Conservation (phyloP, 2,888 invertebrate species). For the Gastrophysa polygoni region DNA sequence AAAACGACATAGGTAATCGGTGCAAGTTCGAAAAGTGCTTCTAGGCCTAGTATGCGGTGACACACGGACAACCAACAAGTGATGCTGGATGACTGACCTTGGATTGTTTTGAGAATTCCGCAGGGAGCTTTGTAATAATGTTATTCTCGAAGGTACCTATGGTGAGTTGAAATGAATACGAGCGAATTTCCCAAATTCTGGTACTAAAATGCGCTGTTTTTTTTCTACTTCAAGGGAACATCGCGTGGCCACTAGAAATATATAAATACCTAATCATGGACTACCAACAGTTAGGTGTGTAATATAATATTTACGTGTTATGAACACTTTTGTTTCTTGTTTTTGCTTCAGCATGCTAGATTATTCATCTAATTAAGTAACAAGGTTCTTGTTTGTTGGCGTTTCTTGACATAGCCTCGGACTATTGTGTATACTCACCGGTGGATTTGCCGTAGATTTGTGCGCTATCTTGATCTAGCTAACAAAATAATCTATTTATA, state of each 20-base stretch:
- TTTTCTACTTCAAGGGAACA: constrained; percentile 30
- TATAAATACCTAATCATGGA: constrained; percentile 51
- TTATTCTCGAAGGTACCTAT: constrained; percentile 34
- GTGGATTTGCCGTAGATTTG: not conserved
- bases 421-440: no score
- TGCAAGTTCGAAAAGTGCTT: constrained; percentile 19
- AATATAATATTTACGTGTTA: no score
- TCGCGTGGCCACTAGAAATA: constrained; percentile 27
- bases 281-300: constrained; percentile 54
- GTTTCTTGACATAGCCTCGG: no score
- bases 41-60: constrained; percentile 13
- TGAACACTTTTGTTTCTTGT: constrained; percentile 27
- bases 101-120: constrained; percentile 29
- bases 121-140: constrained; percentile 24
- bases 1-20: not conserved
- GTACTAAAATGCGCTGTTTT: constrained; percentile 28
- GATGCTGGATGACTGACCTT: constrained; percentile 22
- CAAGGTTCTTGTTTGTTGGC: no score
- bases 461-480: constrained; percentile 19
- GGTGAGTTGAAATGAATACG: not conserved
- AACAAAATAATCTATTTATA: constrained; percentile 45
- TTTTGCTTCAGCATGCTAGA: constrained; percentile 31
- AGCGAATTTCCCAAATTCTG: constrained; percentile 9
- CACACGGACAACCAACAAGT: constrained; percentile 10
- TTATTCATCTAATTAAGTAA: no score